Percentiles rank a stretch among this genome's conserved stretches.
These are phyloP conservation scores for Girardinichthys multiradiatus DNA, from an alignment of 2,113 vertebrate species.

Conservation along the genomic window DNA sequence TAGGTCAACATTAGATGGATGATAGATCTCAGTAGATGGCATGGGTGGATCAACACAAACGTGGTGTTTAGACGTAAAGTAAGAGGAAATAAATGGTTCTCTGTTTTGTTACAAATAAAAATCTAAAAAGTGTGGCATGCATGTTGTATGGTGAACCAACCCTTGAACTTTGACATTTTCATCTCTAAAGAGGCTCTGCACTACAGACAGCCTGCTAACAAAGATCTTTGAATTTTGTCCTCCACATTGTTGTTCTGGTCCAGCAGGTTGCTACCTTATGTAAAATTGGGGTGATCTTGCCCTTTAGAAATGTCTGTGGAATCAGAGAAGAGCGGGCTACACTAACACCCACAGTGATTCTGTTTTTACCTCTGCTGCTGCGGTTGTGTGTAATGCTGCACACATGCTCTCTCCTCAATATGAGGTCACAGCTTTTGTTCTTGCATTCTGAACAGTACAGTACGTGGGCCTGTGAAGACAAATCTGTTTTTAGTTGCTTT, in stretches of 20 bases:
- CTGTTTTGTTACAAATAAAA: too few relatives aligned
- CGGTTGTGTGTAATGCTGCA: conserved; percentile 39
- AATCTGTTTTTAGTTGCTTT: conserved; percentile 65
- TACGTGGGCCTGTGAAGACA: conserved; percentile 51
- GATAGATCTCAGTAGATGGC: too few relatives aligned
- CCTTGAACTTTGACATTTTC: too few relatives aligned
- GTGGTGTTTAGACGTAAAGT: too few relatives aligned
- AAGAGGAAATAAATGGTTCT: too few relatives aligned
- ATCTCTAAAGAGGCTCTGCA: too few relatives aligned
- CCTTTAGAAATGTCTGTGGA: conserved; percentile 43
- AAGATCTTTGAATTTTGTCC: background rate
- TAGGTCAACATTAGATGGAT: too few relatives aligned
- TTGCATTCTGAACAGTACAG: conserved; percentile 20
- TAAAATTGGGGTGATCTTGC: conserved; percentile 8
- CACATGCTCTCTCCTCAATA: conserved; percentile 22
- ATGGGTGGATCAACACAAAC: too few relatives aligned
- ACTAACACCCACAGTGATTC: conserved; percentile 60
- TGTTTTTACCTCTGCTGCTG: conserved; percentile 44
- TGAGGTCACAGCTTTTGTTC: conserved; percentile 39
- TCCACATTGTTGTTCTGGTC: background rate
- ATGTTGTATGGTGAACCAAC: too few relatives aligned
- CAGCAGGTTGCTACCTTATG: conserved; percentile 14
- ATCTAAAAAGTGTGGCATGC: too few relatives aligned
- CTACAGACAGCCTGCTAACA: background rate
- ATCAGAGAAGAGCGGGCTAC: conserved; percentile 27